Evolutionary conservation across 2,113 vertebrate species (phyloP).

Genomic region (Carassius carassius): DNA sequence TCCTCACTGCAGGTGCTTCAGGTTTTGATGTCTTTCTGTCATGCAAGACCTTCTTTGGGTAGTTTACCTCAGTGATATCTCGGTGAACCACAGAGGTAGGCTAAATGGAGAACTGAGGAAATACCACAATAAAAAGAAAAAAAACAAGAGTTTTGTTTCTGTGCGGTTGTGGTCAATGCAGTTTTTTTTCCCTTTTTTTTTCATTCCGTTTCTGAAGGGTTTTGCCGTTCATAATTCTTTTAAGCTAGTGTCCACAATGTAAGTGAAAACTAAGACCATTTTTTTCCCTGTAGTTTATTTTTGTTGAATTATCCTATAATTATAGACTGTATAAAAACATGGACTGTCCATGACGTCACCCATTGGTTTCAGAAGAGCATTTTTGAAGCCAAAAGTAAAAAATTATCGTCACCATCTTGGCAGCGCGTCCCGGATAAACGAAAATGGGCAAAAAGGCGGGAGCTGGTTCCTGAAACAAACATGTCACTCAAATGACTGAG

Average conservation of each 20-base stretch:
- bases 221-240: background rate
- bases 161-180: background rate
- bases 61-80: constrained; percentile 36
- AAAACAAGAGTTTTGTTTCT: background rate
- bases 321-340: too few species aligned
- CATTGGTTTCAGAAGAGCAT: too few species aligned
- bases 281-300: too few species aligned
- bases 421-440: too few species aligned
- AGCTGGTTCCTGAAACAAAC: too few species aligned
- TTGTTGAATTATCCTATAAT: too few species aligned
- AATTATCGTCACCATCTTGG: too few species aligned
- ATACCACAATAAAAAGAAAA: constrained; percentile 7
- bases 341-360: too few species aligned
- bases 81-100: constrained; percentile 44
- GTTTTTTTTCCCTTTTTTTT: background rate
- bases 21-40: background rate
- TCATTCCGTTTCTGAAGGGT: background rate
- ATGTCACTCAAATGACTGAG: too few species aligned
- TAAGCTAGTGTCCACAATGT: background rate
- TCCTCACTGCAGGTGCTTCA: background rate
- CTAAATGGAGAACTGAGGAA: constrained; percentile 34
- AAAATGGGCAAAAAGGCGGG: too few species aligned
- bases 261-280: background rate
- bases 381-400: too few species aligned
- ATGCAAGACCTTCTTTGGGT: background rate